A percentile compares a stretch with the other conserved stretches of the same genome.
Evolutionary conservation across 2,113 vertebrate genomes (phyloP).

Genomic region (Paratilapia polleni): DNA sequence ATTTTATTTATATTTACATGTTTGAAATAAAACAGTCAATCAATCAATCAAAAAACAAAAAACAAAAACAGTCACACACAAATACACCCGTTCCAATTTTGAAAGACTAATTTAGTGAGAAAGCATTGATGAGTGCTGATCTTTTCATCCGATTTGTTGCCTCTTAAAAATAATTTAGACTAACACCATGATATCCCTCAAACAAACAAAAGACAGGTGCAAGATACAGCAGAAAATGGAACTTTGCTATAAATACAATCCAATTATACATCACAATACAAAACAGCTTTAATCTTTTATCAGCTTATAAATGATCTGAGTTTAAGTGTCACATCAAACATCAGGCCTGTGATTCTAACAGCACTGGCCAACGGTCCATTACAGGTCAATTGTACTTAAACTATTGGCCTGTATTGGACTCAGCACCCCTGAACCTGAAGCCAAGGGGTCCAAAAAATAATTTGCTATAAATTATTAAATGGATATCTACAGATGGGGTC

Average conservation of each 20-base stretch:
- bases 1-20: no score
- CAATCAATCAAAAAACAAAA: no score
- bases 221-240: background rate
- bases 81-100: background rate
- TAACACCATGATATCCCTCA: background rate
- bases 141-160: background rate
- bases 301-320: background rate
- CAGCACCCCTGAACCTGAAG: background rate
- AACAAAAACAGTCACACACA: fast-evolving
- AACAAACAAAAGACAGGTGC: background rate
- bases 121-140: background rate
- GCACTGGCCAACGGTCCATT: background rate
- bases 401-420: background rate
- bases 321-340: background rate
- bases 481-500: no score
- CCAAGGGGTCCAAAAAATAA: background rate
- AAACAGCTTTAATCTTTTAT: background rate
- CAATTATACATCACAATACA: background rate
- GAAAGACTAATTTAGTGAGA: background rate
- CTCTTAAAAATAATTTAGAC: background rate
- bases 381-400: background rate
- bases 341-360: background rate
- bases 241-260: background rate
- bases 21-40: no score
- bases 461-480: background rate